Base-by-base conservation (phyloP, 2,113 vertebrate species). In the Protobothrops mucrosquamatus region DNA sequence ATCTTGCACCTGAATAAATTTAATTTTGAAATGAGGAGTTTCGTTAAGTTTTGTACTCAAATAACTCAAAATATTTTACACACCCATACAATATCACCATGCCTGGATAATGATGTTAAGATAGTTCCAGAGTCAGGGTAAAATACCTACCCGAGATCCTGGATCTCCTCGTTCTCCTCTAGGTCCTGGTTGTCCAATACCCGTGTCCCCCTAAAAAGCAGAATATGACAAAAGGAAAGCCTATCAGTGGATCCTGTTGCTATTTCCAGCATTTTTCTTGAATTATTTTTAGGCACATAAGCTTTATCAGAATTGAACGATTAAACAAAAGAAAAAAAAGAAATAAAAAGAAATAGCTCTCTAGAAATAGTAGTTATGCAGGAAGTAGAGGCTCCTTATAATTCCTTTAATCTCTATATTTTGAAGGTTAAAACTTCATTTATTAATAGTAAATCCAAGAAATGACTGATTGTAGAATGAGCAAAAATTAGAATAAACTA, bases 111-210 rank as follows among this genome's bases (percentile, higher is more conserved):
- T 54, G 54, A 81, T 39, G 74, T 74, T 74, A 74, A 20, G n/a
- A 20, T 18, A 74, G n/a, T 81, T 81, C 69, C n/a, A 39, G 46
- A 57, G 56, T 56, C 91, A 87, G 39, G 29, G 56, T 8, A 7
- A 86, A 57, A 12, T 93, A 95, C 98, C 3, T 97, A 99, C 99
- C 98, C 98, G 98, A 22, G 97, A 88, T 0, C 99, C 99, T 0
- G 98, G 95, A 88, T 98, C 98, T 95, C 99, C 99, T 29, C 99
- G 98, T 93, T 99, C 99, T 2, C 99, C 99, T 97, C 99, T 98
- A 54, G 96, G 85, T 93, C 99, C 99, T 0, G 99, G 97, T 12
- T 96, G 93, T 10, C 99, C 99, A 0, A 96, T 91, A 56, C 98
- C 98, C 0, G 95, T 56, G 22, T 98, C 97, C 0, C 99, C 99